These are phyloP conservation scores for Dipodomys ordii DNA, from an alignment of 2,113 vertebrate genomes.

Conservation along the genomic window DNA sequence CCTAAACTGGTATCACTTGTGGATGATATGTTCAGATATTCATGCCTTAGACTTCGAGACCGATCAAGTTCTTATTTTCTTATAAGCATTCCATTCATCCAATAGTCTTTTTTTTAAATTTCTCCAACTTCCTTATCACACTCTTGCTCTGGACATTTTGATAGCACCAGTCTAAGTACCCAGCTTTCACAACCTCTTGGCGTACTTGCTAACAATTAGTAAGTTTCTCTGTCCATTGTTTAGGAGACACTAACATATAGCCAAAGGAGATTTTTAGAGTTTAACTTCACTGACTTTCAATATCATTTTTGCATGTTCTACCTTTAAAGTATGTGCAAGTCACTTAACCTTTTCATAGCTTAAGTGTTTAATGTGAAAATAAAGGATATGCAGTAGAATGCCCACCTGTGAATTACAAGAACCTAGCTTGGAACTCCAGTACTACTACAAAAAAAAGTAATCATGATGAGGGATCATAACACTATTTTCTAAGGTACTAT, in stretches of 20 bases:
- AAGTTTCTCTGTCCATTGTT: not conserved
- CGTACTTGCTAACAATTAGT: not conserved
- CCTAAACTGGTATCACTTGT: not conserved
- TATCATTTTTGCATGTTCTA: conserved; percentile 16
- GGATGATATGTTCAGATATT: not conserved
- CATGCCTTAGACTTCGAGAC: not conserved
- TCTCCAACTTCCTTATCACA: not conserved
- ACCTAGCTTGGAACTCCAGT: too few relatives aligned
- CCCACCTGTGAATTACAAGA: too few relatives aligned
- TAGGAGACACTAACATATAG: not conserved
- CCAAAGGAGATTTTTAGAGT: not conserved
- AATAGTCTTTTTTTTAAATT: not conserved
- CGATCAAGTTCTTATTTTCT: not conserved
- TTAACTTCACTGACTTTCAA: not conserved
- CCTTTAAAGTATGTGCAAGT: not conserved
- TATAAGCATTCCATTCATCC: not conserved
- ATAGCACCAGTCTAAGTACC: not conserved
- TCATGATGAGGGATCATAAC: not conserved
- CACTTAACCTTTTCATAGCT: not conserved
- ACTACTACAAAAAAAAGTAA: too few relatives aligned
- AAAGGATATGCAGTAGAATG: not conserved
- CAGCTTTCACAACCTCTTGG: not conserved
- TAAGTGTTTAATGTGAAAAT: not conserved
- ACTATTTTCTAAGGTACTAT: not conserved
- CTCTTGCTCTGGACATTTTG: not conserved